Evolutionary conservation across 2,888 invertebrate genomes (phyloP).

Genomic region (Erebia palarica): DNA sequence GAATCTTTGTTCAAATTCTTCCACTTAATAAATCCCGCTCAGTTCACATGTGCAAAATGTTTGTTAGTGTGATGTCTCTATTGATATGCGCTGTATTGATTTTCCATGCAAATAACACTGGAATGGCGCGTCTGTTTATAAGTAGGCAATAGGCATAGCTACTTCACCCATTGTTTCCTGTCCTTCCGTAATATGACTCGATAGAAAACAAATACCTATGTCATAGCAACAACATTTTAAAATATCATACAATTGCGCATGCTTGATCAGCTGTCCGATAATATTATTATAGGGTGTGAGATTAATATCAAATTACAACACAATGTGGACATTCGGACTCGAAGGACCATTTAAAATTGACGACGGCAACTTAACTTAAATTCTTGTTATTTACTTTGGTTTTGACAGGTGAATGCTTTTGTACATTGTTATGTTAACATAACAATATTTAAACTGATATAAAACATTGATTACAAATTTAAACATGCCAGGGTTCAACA

Average conservation of each 20-base stretch:
- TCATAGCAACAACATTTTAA: background rate
- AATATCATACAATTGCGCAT: constrained; percentile 12
- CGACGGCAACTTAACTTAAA: background rate
- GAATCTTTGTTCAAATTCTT: background rate
- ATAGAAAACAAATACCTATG: background rate
- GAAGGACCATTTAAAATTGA: constrained; percentile 18
- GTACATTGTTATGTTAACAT: background rate
- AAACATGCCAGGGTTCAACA: constrained; percentile 6
- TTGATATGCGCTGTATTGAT: constrained; percentile 40
- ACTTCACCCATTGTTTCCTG: constrained; percentile 34
- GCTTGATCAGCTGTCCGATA: constrained; percentile 19
- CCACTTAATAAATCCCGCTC: background rate
- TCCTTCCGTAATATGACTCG: constrained; percentile 31
- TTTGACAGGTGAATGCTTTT: background rate
- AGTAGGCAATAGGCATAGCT: constrained; percentile 27
- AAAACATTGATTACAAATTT: background rate
- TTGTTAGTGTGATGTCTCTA: constrained; percentile 19
- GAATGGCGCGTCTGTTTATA: constrained; percentile 35
- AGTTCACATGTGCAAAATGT: constrained; percentile 16
- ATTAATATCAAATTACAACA: constrained; percentile 6
- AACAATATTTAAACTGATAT: background rate
- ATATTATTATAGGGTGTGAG: background rate
- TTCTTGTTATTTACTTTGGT: background rate
- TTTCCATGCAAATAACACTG: constrained; percentile 46
- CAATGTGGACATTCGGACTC: background rate